Conservation (phyloP, 2,113 vertebrate species). For the Hirundichthys speculiger region DNA sequence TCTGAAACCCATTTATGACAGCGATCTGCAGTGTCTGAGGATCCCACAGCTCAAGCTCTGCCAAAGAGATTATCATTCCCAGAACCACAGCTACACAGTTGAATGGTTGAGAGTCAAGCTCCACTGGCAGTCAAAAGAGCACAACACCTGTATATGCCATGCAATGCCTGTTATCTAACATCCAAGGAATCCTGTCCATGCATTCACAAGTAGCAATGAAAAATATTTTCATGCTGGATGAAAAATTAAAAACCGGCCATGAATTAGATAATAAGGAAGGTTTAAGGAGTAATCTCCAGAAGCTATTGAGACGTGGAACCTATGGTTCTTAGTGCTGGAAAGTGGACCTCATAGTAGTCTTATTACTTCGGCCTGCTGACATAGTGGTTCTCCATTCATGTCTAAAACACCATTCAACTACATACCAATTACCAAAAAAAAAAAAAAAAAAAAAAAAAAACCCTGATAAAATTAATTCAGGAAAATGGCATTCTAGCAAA, state of each 20-base stretch:
- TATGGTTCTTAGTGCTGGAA: not conserved
- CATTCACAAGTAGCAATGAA: slow-evolving; percentile 34
- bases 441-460: slow-evolving; percentile 21
- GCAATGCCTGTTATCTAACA: slow-evolving; percentile 32
- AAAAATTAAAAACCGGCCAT: slow-evolving; percentile 10
- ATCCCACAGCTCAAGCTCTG: slow-evolving; percentile 57
- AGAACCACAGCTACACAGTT: slow-evolving; percentile 58
- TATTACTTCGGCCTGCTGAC: slow-evolving; percentile 47
- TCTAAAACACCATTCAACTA: slow-evolving; percentile 66
- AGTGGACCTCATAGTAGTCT: slow-evolving; percentile 10
- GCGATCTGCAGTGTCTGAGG: slow-evolving; percentile 56
- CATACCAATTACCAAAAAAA: slow-evolving; percentile 55
- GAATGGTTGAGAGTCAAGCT: slow-evolving; percentile 61
- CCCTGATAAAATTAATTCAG: slow-evolving; percentile 64
- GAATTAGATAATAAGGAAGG: slow-evolving; percentile 23
- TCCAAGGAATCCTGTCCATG: slow-evolving; percentile 37
- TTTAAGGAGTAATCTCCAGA: slow-evolving; percentile 38
- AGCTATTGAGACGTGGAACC: slow-evolving; percentile 17
- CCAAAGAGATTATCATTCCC: slow-evolving; percentile 65
- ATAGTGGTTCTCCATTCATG: slow-evolving; percentile 60
- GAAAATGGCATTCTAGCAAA: slow-evolving; percentile 74
- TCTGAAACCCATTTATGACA: slow-evolving; percentile 62
- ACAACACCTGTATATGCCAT: slow-evolving; percentile 65
- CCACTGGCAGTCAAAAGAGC: slow-evolving; percentile 63
- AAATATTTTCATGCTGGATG: slow-evolving; percentile 35